Conservation (phyloP, 2,797 vertebrate species). For the Acanthurus leucopareius region DNA sequence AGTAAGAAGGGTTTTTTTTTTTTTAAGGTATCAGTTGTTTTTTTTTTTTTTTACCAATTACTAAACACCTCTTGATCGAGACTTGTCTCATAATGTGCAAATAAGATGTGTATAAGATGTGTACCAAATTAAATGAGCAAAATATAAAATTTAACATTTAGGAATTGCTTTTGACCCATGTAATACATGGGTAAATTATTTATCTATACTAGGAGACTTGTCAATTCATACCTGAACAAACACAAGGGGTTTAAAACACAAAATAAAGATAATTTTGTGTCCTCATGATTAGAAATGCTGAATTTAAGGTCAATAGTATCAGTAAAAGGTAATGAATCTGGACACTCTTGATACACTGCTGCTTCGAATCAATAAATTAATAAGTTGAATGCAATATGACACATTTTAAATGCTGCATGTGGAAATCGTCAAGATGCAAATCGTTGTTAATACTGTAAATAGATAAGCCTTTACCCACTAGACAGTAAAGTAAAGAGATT, state of each 20-base stretch:
- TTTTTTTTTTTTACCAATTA: neutral
- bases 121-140: neutral
- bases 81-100: neutral
- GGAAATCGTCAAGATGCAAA: too few species aligned
- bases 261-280: neutral
- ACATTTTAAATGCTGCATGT: too few species aligned
- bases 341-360: neutral
- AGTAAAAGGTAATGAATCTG: neutral
- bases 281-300: neutral
- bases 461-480: too few species aligned
- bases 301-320: neutral
- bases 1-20: too few species aligned
- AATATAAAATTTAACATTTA: neutral
- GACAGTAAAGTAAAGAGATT: too few species aligned
- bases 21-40: too few species aligned
- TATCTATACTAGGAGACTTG: neutral
- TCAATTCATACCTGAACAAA: neutral
- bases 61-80: neutral
- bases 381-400: neutral
- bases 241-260: neutral
- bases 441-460: too few species aligned
- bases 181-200: neutral
- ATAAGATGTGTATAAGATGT: too few species aligned
- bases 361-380: neutral
- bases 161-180: neutral